A percentile compares a stretch with the other conserved stretches of the same genome.
phyloP scores from a whole-genome alignment of 2,113 vertebrate species.

The Tamias sibiricus region DNA sequence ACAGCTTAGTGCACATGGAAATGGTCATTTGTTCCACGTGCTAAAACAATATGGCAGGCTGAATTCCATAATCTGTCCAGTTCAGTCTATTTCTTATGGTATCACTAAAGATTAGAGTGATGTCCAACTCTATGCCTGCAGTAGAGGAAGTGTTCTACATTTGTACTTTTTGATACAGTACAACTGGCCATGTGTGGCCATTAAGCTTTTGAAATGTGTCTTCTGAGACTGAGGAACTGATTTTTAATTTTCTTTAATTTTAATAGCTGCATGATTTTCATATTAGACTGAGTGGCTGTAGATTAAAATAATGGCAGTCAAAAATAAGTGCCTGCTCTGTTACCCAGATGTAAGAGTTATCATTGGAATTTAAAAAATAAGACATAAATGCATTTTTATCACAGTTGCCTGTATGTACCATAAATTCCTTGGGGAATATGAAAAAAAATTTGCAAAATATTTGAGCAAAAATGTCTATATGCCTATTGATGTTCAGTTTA shows the following conservation, averaged over 20 bases:
- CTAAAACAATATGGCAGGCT: not conserved
- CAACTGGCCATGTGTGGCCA: not conserved
- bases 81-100: accelerated
- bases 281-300: not conserved
- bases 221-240: not conserved
- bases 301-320: not conserved
- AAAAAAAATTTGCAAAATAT: not conserved
- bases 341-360: not conserved
- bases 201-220: conserved; percentile 29
- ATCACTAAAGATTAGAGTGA: not conserved
- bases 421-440: not conserved
- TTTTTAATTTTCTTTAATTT: conserved; percentile 51
- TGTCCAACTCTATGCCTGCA: too few species aligned
- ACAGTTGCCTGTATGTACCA: not conserved
- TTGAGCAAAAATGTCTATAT: not conserved
- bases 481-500: not conserved
- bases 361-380: not conserved
- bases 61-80: accelerated
- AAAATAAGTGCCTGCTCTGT: not conserved
- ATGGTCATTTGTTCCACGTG: not conserved
- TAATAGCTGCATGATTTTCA: conserved; percentile 13
- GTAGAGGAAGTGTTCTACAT: not conserved
- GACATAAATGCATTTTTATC: not conserved
- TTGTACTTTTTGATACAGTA: not conserved
- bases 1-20: accelerated